These are phyloP conservation scores for Apteryx owenii DNA, from an alignment of 2,113 vertebrate species.

Conservation along the genomic window DNA sequence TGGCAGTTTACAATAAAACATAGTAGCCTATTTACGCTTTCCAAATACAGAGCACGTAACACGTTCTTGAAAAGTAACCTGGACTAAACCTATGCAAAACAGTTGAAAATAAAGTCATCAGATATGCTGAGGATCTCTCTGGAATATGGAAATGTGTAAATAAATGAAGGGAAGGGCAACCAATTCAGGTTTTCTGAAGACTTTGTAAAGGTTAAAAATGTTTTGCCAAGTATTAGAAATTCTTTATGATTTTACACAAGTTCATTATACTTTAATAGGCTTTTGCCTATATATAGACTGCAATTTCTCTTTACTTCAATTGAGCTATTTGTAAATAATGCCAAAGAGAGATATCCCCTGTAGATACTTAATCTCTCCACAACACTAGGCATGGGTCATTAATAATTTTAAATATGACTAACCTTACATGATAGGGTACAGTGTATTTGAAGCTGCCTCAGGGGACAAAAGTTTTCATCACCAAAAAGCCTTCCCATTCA, in stretches of 20 bases:
- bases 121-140: background rate
- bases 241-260: background rate
- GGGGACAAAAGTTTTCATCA: background rate
- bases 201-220: background rate
- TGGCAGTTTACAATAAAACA: constrained; percentile 37
- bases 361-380: background rate
- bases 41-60: background rate
- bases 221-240: background rate
- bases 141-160: background rate
- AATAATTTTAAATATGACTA: constrained; percentile 24
- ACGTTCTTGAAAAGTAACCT: constrained; percentile 29
- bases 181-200: background rate
- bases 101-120: constrained; percentile 23
- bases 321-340: background rate
- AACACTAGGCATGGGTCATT: background rate
- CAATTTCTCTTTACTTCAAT: background rate
- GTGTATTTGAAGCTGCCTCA: background rate
- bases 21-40: constrained; percentile 36
- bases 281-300: background rate
- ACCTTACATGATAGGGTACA: background rate
- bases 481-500: background rate
- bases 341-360: background rate
- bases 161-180: background rate
- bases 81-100: background rate
- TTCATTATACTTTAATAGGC: background rate